These are phyloP conservation scores for Rhegmatorhina hoffmannsi DNA, from an alignment of 2,113 vertebrate species.

Conservation along the genomic window DNA sequence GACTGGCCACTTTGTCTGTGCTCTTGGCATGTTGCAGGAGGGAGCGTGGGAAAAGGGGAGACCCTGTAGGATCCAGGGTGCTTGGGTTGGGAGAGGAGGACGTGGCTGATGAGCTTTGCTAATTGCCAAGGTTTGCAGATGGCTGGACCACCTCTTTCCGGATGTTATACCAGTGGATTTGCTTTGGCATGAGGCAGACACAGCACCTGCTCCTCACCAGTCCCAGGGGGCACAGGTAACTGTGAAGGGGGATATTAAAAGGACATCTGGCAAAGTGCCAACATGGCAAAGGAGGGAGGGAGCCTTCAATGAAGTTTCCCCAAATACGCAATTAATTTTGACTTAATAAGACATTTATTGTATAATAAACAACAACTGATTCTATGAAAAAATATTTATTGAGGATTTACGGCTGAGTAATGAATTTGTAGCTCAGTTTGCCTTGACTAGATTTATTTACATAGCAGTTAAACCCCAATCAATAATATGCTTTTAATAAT, in stretches of 20 bases:
- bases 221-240: neutral
- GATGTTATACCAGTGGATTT: rapidly evolving
- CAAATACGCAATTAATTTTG: constrained; percentile 68
- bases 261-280: neutral
- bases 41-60: neutral
- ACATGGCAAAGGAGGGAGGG: neutral
- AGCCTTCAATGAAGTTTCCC: constrained; percentile 31
- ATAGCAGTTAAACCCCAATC: constrained; percentile 65
- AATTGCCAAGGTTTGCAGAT: neutral
- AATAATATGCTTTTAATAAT: constrained; percentile 73
- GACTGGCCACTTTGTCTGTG: rapidly evolving
- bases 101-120: constrained; percentile 1
- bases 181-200: neutral
- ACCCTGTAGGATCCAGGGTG: neutral
- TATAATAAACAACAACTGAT: constrained; percentile 74
- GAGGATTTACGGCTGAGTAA: constrained; percentile 65
- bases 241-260: neutral
- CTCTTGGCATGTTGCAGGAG: neutral
- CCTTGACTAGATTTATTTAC: constrained; percentile 60
- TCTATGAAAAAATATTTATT: constrained; percentile 71
- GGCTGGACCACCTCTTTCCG: neutral
- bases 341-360: constrained; percentile 74
- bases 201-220: neutral
- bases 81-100: neutral
- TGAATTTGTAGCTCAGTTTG: constrained; percentile 55